Conservation (phyloP, 2,888 invertebrate species). For the Microdon myrmicae region DNA sequence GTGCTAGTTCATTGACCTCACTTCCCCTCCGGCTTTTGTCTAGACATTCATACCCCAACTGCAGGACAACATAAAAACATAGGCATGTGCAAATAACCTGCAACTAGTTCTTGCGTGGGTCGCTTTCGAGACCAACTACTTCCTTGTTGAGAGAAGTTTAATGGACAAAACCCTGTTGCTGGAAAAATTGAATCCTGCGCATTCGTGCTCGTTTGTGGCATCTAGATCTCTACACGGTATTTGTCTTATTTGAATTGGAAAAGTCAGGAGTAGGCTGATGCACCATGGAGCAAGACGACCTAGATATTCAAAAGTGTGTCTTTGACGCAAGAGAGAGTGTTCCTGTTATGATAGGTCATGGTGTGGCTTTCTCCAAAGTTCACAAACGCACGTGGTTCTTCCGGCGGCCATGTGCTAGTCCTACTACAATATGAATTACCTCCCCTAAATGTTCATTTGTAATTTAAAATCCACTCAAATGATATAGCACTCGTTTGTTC, state of each 20-base stretch:
- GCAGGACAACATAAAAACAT: conserved; percentile 1
- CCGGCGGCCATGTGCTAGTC: conserved; percentile 31
- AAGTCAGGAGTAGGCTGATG: no score
- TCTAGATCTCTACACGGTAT: no score
- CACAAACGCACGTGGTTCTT: conserved; percentile 38
- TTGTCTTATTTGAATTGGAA: no score
- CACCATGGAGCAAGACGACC: conserved; percentile 20
- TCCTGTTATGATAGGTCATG: conserved; percentile 37
- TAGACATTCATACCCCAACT: conserved; percentile 12
- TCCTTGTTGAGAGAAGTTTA: conserved; percentile 6
- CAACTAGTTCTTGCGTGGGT: conserved; percentile 1
- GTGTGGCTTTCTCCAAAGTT: conserved; percentile 15
- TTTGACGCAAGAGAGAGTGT: conserved; percentile 7
- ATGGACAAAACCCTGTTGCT: no score
- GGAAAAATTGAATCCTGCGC: conserved; percentile 29
- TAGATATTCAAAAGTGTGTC: conserved; percentile 12
- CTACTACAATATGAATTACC: no score
- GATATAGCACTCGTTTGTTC: no score
- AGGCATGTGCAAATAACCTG: conserved; percentile 1
- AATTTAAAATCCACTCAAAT: no score
- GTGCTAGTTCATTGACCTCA: conserved; percentile 5
- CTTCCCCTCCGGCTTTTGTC: conserved; percentile 13
- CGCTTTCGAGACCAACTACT: neutral
- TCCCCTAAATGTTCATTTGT: no score
- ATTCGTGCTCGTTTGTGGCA: no score